phyloP scores from a whole-genome alignment of 2,797 vertebrate genomes.

The Acestrorhynchus altus region DNA sequence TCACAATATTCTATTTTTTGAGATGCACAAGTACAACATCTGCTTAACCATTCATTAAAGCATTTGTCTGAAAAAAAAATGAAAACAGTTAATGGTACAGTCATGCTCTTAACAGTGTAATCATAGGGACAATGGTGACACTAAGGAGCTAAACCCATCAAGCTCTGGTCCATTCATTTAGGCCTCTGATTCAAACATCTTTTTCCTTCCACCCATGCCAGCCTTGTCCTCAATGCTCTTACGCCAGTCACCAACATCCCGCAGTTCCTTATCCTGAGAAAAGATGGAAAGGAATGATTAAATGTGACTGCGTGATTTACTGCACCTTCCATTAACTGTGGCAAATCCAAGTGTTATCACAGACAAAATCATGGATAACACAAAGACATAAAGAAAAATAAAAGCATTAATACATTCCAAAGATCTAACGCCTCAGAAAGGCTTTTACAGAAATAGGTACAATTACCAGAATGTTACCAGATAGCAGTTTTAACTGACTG shows the following conservation, averaged over 20 bases:
- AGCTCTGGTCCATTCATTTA: slow-evolving; percentile 46
- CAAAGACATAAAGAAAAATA: too few species aligned
- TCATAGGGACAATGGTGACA: neutral
- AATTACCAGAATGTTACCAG: too few species aligned
- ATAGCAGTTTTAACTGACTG: too few species aligned
- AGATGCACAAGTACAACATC: too few species aligned
- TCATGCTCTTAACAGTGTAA: neutral
- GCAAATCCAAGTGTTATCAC: too few species aligned
- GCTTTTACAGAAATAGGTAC: too few species aligned
- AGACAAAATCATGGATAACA: too few species aligned
- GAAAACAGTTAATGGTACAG: neutral
- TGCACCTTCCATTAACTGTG: too few species aligned
- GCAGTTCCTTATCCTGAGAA: slow-evolving; percentile 76
- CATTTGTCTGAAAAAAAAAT: neutral
- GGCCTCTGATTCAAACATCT: slow-evolving; percentile 89
- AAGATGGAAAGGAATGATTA: neutral
- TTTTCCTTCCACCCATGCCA: slow-evolving; percentile 91
- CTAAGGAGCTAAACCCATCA: neutral
- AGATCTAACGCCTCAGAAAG: too few species aligned
- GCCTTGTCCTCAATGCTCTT: slow-evolving; percentile 93
- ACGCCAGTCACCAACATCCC: slow-evolving; percentile 90
- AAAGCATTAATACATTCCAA: too few species aligned
- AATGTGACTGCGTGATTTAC: neutral
- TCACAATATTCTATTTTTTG: too few species aligned
- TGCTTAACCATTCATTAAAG: neutral